Evolutionary conservation across 2,113 vertebrate species (phyloP).

Genomic region (Martes martes): DNA sequence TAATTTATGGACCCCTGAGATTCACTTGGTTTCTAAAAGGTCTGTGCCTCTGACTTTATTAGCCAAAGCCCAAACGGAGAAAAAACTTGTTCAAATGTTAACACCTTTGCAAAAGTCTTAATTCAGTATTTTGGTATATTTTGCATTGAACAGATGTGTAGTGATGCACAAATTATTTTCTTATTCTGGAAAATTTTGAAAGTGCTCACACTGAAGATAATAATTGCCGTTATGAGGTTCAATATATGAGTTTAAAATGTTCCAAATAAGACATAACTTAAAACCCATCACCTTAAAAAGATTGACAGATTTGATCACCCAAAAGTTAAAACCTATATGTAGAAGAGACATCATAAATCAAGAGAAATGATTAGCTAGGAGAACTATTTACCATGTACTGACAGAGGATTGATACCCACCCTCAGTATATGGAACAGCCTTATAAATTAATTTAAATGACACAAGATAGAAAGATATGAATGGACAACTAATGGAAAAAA

Average conservation of each 20-base stretch:
- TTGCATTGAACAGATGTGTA: background rate
- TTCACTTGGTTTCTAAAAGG: background rate
- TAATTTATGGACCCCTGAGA: background rate
- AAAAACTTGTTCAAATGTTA: background rate
- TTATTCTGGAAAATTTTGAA: background rate
- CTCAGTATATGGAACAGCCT: background rate
- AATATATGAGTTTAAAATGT: background rate
- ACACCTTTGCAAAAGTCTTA: background rate
- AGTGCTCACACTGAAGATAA: background rate
- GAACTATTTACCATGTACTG: background rate
- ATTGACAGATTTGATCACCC: background rate
- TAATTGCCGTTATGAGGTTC: background rate
- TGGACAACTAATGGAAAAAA: slow-evolving; percentile 11
- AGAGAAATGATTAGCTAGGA: background rate
- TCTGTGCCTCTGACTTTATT: background rate
- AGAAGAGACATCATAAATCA: background rate
- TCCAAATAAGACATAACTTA: background rate
- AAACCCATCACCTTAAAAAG: background rate
- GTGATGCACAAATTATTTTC: background rate
- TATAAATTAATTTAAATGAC: background rate
- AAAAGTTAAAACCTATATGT: background rate
- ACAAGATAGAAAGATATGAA: background rate
- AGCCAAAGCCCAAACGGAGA: background rate
- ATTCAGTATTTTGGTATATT: slow-evolving; percentile 2
- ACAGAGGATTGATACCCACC: background rate